These are phyloP conservation scores for Austrolebias charrua DNA, from an alignment of 2,797 vertebrate genomes.

Conservation along the genomic window DNA sequence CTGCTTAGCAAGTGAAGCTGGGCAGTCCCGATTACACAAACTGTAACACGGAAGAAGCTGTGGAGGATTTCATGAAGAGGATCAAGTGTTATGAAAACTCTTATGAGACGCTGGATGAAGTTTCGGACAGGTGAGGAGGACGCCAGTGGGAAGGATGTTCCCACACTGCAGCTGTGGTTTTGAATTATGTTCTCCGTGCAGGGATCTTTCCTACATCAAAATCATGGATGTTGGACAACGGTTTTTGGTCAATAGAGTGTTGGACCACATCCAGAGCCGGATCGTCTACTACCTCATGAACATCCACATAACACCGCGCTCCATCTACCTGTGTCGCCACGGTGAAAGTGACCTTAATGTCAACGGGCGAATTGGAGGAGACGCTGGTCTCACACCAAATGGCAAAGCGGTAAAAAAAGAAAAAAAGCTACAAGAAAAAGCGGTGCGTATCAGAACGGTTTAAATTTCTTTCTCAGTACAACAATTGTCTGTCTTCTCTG, in stretches of 20 bases:
- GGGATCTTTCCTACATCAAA: conserved; percentile 97
- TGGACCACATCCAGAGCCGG: conserved; percentile 98
- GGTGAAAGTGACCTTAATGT: conserved; percentile 97
- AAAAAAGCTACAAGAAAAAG: no score
- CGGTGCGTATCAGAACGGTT: no score
- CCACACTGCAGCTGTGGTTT: no score
- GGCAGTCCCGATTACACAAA: conserved; percentile 95
- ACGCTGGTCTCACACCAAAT: conserved; percentile 89
- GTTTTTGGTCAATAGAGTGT: conserved; percentile 93
- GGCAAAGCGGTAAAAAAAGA: conserved; percentile 83
- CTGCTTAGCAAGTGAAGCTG: conserved; percentile 93
- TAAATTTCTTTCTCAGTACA: no score
- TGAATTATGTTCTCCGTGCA: conserved; percentile 51
- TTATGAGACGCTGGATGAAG: conserved; percentile 91
- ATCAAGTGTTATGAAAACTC: conserved; percentile 97
- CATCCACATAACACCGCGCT: conserved; percentile 96
- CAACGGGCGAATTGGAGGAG: conserved; percentile 94
- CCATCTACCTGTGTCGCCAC: conserved; percentile 97
- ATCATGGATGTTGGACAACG: conserved; percentile 97
- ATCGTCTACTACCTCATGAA: conserved; percentile 99
- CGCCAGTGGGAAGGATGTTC: not conserved
- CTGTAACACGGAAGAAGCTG: conserved; percentile 91
- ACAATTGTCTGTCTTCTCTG: not conserved
- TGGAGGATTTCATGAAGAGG: conserved; percentile 96
- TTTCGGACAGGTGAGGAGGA: conserved; percentile 87